Evolutionary conservation across 2,888 invertebrate species (phyloP).

Genomic region (Seira sanloemensis): DNA sequence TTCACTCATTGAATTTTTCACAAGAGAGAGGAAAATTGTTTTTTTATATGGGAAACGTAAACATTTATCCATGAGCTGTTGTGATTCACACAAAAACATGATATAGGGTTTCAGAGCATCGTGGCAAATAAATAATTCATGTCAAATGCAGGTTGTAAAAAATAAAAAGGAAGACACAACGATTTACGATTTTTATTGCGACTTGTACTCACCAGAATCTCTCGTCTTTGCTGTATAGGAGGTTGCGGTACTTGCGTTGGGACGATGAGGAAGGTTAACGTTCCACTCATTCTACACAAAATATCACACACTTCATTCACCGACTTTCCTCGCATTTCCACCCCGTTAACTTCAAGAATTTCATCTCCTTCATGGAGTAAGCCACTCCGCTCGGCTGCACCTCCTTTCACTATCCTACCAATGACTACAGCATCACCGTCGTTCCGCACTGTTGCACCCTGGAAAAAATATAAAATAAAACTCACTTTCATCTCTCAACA

Average conservation of each 20-base stretch:
- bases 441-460: slow-evolving; percentile 67
- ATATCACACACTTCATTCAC: slow-evolving; percentile 98
- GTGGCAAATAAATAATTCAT: slow-evolving; percentile 35
- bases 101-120: not conserved
- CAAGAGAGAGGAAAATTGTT: not conserved
- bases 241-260: slow-evolving; percentile 81
- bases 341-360: slow-evolving; percentile 96
- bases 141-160: not conserved
- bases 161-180: not conserved
- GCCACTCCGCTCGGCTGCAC: slow-evolving; percentile 97
- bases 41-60: not conserved
- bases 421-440: slow-evolving; percentile 97
- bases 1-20: not conserved
- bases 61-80: not conserved
- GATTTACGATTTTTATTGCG: not conserved
- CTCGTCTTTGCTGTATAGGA: slow-evolving; percentile 74
- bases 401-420: slow-evolving; percentile 96
- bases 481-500: slow-evolving; percentile 31
- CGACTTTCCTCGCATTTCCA: slow-evolving; percentile 94
- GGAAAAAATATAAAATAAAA: slow-evolving; percentile 35
- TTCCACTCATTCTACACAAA: slow-evolving; percentile 94
- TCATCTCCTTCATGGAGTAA: slow-evolving; percentile 97
- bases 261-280: slow-evolving; percentile 91
- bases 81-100: not conserved
- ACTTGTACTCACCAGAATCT: slow-evolving; percentile 74